A percentile compares a stretch with the other conserved stretches of the same genome.
These are phyloP conservation scores for Campylorhamphus procurvoides DNA, from an alignment of 2,113 vertebrate species.

Conservation along the genomic window DNA sequence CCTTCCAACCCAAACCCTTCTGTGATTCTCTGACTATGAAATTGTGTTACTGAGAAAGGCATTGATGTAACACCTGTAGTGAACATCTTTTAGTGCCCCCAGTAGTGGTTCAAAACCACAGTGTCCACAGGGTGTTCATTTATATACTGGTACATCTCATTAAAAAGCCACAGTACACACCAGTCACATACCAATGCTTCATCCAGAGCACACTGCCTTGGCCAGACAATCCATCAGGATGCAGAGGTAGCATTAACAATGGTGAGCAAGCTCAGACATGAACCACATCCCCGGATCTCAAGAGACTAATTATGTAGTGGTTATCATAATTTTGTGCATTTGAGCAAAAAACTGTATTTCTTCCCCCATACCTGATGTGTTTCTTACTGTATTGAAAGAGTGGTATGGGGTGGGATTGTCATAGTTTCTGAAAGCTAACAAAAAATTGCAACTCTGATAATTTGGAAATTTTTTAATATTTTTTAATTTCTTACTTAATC, in stretches of 20 bases:
- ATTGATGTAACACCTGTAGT: background rate
- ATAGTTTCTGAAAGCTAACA: background rate
- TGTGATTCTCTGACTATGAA: background rate
- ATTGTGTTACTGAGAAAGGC: background rate
- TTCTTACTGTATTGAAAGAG: background rate
- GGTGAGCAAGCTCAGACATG: background rate
- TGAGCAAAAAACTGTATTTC: background rate
- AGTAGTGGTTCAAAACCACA: background rate
- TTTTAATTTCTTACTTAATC: background rate
- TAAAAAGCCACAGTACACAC: background rate
- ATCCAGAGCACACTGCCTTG: fast-evolving
- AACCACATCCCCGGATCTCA: background rate
- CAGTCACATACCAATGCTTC: fast-evolving
- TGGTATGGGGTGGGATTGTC: fast-evolving
- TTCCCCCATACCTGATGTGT: background rate
- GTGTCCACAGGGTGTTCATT: fast-evolving
- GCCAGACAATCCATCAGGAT: background rate
- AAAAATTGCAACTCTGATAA: background rate
- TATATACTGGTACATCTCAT: background rate
- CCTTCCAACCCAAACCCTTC: background rate
- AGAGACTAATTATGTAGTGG: background rate
- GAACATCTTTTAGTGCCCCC: background rate
- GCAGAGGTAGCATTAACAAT: background rate
- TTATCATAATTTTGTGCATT: background rate
- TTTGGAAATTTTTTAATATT: background rate